Evolutionary conservation across 2,113 vertebrate species (phyloP).

Genomic region (Oreochromis tanganicae): DNA sequence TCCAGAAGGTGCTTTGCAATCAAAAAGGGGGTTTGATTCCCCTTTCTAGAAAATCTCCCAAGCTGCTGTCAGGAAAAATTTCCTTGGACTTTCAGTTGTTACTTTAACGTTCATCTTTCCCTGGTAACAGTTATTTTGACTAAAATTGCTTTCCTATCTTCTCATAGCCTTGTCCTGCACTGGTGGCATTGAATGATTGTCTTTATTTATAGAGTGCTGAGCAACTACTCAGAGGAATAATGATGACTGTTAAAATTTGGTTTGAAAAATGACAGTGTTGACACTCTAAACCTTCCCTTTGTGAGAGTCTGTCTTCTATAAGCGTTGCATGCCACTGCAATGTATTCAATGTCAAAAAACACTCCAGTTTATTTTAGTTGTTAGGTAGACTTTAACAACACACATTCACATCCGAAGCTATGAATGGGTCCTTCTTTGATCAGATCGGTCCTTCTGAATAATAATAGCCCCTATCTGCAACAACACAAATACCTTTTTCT

Average conservation of each 20-base stretch:
- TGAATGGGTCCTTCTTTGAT: not conserved
- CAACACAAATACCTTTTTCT: not conserved
- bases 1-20: not conserved
- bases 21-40: not conserved
- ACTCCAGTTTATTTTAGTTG: not conserved
- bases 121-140: not conserved
- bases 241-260: not conserved
- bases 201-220: not conserved
- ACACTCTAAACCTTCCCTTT: not conserved
- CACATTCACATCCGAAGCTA: not conserved
- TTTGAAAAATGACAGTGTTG: not conserved
- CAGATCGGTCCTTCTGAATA: not conserved
- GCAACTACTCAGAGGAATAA: not conserved
- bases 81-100: not conserved
- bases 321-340: not conserved
- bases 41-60: not conserved
- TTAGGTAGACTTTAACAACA: not conserved
- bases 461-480: not conserved
- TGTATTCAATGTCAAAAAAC: not conserved
- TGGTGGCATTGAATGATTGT: not conserved
- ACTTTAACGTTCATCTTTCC: not conserved
- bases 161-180: not conserved
- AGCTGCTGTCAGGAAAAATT: not conserved
- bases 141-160: not conserved
- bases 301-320: not conserved